Percentiles rank a stretch among this genome's conserved stretches.
phyloP scores from a whole-genome alignment of 2,888 invertebrate species.

The Eristalis arbustorum region DNA sequence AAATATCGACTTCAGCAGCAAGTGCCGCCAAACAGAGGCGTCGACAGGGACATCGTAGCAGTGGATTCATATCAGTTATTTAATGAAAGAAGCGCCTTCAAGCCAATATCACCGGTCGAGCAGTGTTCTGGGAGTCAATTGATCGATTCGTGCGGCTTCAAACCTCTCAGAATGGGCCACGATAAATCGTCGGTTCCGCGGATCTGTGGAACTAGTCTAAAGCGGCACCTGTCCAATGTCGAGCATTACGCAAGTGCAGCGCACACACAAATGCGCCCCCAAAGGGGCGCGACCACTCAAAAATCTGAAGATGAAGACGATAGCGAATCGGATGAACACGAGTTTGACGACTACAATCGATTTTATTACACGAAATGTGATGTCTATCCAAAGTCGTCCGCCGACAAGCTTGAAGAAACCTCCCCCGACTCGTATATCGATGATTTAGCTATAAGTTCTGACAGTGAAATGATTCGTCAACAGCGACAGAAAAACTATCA shows the following conservation, averaged over 20 bases:
- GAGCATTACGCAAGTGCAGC: conserved; percentile 72
- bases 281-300: conserved; percentile 37
- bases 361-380: neutral
- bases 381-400: neutral
- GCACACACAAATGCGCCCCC: conserved; percentile 43
- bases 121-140: conserved; percentile 42
- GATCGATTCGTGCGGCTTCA: neutral
- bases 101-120: conserved; percentile 77
- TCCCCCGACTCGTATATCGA: conserved; percentile 24
- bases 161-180: neutral
- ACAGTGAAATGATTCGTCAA: conserved; percentile 63
- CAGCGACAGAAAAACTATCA: conserved; percentile 43
- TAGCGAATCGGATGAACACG: conserved; percentile 27
- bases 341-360: neutral
- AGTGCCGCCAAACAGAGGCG: conserved; percentile 23
- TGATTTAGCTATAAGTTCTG: conserved; percentile 57
- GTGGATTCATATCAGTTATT: conserved; percentile 76
- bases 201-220: conserved; percentile 73
- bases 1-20: conserved; percentile 63
- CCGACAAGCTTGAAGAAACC: conserved; percentile 44
- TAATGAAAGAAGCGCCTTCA: conserved; percentile 78
- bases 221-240: conserved; percentile 73
- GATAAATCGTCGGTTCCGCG: conserved; percentile 59
- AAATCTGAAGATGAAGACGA: conserved; percentile 72
- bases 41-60: conserved; percentile 13